phyloP scores from a whole-genome alignment of 1,140 invertebrate genomes.

The Adoxophyes honmai region DNA sequence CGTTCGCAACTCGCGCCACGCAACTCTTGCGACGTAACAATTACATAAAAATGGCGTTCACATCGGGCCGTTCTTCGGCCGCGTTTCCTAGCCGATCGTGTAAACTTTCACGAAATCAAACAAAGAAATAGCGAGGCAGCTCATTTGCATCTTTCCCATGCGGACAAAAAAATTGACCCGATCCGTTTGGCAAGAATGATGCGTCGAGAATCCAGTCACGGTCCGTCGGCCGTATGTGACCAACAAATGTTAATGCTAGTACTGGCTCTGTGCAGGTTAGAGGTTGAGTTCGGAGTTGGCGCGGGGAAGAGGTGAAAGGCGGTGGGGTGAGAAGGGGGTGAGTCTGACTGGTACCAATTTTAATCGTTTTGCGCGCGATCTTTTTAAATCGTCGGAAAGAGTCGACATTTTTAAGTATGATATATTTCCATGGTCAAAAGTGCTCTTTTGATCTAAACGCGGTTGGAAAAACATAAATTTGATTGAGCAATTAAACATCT shows the following conservation, averaged over 20 bases:
- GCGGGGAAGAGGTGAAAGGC: too few species aligned
- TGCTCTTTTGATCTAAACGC: too few species aligned
- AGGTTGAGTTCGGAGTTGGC: too few species aligned
- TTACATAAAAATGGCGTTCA: conserved; percentile 75
- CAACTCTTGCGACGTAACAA: conserved; percentile 62
- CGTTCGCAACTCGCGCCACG: conserved; percentile 32
- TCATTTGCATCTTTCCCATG: conserved; percentile 76
- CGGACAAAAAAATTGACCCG: conserved; percentile 71
- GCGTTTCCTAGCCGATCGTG: conserved; percentile 72
- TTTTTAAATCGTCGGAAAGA: too few species aligned
- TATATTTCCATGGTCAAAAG: too few species aligned
- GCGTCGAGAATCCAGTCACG: conserved; percentile 66
- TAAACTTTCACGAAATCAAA: conserved; percentile 77
- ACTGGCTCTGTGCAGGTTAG: too few species aligned
- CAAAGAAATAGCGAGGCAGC: conserved; percentile 73
- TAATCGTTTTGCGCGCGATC: too few species aligned
- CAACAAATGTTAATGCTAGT: conserved; percentile 1
- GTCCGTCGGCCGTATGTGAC: conserved; percentile 23
- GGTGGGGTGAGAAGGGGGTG: too few species aligned
- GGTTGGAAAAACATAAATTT: too few species aligned
- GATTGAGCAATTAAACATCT: too few species aligned
- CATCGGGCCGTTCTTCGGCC: conserved; percentile 55
- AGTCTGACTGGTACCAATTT: too few species aligned
- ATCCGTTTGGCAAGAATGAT: conserved; percentile 67
- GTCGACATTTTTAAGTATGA: too few species aligned